phyloP scores from a whole-genome alignment of 2,888 invertebrate genomes.

The Phyllotreta striolata region DNA sequence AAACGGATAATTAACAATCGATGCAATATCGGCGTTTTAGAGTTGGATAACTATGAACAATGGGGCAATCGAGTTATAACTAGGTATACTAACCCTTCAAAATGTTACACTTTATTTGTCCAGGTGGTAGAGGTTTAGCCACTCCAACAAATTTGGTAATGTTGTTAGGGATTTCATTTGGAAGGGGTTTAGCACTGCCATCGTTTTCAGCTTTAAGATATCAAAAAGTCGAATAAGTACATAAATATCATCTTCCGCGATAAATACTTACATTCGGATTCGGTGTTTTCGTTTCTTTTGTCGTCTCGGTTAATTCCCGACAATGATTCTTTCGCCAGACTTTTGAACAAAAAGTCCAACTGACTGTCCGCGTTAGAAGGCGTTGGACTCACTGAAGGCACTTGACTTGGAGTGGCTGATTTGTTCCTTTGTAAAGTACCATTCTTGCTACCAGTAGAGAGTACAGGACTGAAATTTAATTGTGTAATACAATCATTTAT shows the following conservation, averaged over 20 bases:
- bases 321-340: slow-evolving; percentile 74
- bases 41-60: background rate
- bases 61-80: background rate
- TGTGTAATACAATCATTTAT: slow-evolving; percentile 2
- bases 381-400: slow-evolving; percentile 50
- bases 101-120: slow-evolving; percentile 94
- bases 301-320: slow-evolving; percentile 63
- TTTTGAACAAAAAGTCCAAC: slow-evolving; percentile 80
- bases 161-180: slow-evolving; percentile 59
- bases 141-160: slow-evolving; percentile 53
- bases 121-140: slow-evolving; percentile 80
- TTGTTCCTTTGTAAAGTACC: slow-evolving; percentile 57
- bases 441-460: slow-evolving; percentile 59
- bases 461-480: slow-evolving; percentile 59
- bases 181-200: slow-evolving; percentile 54
- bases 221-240: slow-evolving; percentile 11
- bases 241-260: background rate
- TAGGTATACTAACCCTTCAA: slow-evolving; percentile 74
- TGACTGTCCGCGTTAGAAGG: slow-evolving; percentile 61
- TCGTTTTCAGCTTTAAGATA: slow-evolving; percentile 47
- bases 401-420: slow-evolving; percentile 41
- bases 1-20: background rate
- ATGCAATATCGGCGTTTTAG: background rate
- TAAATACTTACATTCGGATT: slow-evolving; percentile 55
- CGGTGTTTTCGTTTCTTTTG: slow-evolving; percentile 67